Percentiles rank a stretch among this genome's conserved stretches.
phyloP scores from a whole-genome alignment of 2,113 vertebrate genomes.

The Columba janthina region DNA sequence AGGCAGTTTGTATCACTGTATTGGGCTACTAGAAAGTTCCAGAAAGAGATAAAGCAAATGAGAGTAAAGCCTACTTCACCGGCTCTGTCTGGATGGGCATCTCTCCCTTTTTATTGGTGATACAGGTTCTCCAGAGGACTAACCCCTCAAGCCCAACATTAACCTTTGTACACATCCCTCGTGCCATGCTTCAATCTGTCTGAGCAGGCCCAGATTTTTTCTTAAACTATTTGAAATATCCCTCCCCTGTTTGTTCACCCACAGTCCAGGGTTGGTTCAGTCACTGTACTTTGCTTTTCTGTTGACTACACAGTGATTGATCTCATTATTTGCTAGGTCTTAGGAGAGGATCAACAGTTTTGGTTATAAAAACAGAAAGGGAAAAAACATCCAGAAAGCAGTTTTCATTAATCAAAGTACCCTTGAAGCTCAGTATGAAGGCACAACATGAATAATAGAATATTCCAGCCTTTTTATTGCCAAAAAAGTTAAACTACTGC shows the following conservation, averaged over 20 bases:
- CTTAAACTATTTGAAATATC: not conserved
- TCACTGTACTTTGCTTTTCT: not conserved
- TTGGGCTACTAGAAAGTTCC: not conserved
- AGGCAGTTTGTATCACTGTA: not conserved
- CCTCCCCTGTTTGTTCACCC: not conserved
- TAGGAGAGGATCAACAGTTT: not conserved
- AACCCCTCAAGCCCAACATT: accelerated
- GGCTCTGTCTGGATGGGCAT: not conserved
- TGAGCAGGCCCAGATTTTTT: not conserved
- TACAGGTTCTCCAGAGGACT: not conserved
- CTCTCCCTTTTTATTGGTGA: not conserved
- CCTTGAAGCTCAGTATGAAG: not conserved
- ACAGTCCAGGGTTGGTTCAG: not conserved
- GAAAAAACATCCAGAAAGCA: not conserved
- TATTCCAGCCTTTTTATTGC: not conserved
- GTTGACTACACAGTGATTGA: not conserved
- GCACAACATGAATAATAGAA: not conserved
- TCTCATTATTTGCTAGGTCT: not conserved
- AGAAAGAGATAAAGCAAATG: not conserved
- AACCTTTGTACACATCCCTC: not conserved
- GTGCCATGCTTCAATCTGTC: not conserved
- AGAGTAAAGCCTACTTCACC: not conserved
- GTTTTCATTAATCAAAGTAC: not conserved
- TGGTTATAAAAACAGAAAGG: not conserved
- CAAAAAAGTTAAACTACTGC: not conserved